These are phyloP conservation scores for Isoperla grammatica DNA, from an alignment of 2,888 invertebrate genomes.

Conservation along the genomic window DNA sequence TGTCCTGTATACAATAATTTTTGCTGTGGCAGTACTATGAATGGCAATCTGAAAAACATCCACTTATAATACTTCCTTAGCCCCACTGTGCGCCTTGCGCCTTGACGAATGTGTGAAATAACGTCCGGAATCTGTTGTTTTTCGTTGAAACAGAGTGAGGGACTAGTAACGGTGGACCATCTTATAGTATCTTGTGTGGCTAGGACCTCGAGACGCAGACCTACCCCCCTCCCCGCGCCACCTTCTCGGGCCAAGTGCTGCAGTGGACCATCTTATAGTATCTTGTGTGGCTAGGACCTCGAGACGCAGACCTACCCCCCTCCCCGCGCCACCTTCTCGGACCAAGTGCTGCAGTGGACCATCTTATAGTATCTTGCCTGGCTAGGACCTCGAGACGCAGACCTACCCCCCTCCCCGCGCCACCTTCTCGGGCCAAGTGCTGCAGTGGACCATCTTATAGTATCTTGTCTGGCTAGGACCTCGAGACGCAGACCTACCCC, in stretches of 20 bases:
- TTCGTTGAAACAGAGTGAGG: no score
- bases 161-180: no score
- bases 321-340: conserved; percentile 67
- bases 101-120: no score
- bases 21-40: no score
- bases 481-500: conserved; percentile 80
- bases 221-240: conserved; percentile 77
- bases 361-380: conserved; percentile 88
- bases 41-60: no score
- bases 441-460: conserved; percentile 91
- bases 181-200: no score
- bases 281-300: conserved; percentile 65
- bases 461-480: conserved; percentile 68
- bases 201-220: conserved; percentile 75
- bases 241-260: conserved; percentile 67
- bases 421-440: conserved; percentile 66
- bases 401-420: conserved; percentile 84
- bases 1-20: no score
- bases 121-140: no score
- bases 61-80: no score
- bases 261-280: conserved; percentile 93
- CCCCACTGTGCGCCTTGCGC: no score
- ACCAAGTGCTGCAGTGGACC: conserved; percentile 78
- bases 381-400: conserved; percentile 70
- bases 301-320: conserved; percentile 88